Conservation (phyloP, 1,140 invertebrate species). For the Coenobita brevimanus region DNA sequence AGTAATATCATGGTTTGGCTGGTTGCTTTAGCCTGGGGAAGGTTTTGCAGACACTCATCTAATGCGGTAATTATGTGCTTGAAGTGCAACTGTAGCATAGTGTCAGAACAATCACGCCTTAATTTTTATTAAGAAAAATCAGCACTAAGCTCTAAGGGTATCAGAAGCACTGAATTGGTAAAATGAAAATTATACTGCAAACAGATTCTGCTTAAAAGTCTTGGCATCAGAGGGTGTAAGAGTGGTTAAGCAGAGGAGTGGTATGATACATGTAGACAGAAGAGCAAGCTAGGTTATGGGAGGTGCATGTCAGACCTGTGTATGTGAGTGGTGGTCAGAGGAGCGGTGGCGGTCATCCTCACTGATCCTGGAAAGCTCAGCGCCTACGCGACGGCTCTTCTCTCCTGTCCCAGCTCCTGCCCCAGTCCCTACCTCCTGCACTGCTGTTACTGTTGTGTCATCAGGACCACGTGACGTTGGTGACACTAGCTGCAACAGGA, state of each 20-base stretch:
- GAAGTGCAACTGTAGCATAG: too few species aligned
- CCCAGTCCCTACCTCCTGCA: constrained; percentile 21
- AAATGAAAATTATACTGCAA: not conserved
- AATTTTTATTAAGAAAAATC: too few species aligned
- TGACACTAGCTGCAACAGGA: constrained; percentile 45
- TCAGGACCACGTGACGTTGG: constrained; percentile 53
- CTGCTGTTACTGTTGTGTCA: constrained; percentile 41
- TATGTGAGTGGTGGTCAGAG: constrained; percentile 68
- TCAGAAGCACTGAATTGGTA: not conserved
- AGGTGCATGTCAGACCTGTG: constrained; percentile 43
- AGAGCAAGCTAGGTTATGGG: not conserved
- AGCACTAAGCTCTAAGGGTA: not conserved
- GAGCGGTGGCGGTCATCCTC: constrained; percentile 75
- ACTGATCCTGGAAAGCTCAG: constrained; percentile 77
- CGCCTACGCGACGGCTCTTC: constrained; percentile 62
- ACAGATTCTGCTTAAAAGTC: too few species aligned
- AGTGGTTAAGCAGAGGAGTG: not conserved
- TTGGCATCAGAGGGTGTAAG: not conserved
- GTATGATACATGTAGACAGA: not conserved
- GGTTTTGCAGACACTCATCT: too few species aligned
- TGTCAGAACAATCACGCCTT: too few species aligned
- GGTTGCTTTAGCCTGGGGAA: too few species aligned
- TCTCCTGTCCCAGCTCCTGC: not conserved
- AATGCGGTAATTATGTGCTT: too few species aligned
- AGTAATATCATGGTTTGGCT: too few species aligned